A percentile compares a stretch with the other conserved stretches of the same genome.
phyloP scores from a whole-genome alignment of 2,113 vertebrate species.

The Orycteropus afer region DNA sequence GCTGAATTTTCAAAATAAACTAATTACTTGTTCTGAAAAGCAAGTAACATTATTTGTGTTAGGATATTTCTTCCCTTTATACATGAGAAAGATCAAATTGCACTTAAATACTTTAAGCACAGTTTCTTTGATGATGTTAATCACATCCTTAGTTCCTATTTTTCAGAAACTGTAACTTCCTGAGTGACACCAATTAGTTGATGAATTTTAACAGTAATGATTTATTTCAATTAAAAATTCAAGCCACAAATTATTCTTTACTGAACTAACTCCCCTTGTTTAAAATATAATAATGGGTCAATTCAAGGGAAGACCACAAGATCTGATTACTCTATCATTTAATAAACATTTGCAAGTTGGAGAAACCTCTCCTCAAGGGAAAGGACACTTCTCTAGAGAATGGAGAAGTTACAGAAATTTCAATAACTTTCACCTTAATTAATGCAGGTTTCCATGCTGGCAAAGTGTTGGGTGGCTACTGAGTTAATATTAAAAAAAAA shows the following conservation, averaged over 20 bases:
- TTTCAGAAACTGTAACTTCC: background rate
- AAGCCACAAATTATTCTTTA: background rate
- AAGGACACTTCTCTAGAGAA: background rate
- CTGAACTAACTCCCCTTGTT: background rate
- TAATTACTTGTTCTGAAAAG: background rate
- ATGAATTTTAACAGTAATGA: background rate
- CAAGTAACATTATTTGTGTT: background rate
- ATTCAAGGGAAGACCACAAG: background rate
- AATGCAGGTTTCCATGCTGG: background rate
- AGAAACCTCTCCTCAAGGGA: background rate
- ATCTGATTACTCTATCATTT: background rate
- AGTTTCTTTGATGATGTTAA: background rate
- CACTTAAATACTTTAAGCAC: background rate
- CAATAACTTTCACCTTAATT: background rate
- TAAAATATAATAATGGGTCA: background rate
- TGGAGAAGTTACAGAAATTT: background rate
- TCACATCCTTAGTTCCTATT: background rate
- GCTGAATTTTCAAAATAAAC: background rate
- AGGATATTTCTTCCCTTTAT: background rate
- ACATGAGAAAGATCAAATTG: background rate
- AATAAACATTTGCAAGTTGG: background rate
- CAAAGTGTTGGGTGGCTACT: background rate
- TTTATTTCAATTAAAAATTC: background rate
- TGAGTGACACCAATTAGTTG: background rate
- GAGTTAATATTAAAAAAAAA: background rate